Evolutionary conservation across 2,797 vertebrate species (phyloP), one percentile per base, ranked within the genome.

Genomic region (Thripadectes ignobilis): DNA sequence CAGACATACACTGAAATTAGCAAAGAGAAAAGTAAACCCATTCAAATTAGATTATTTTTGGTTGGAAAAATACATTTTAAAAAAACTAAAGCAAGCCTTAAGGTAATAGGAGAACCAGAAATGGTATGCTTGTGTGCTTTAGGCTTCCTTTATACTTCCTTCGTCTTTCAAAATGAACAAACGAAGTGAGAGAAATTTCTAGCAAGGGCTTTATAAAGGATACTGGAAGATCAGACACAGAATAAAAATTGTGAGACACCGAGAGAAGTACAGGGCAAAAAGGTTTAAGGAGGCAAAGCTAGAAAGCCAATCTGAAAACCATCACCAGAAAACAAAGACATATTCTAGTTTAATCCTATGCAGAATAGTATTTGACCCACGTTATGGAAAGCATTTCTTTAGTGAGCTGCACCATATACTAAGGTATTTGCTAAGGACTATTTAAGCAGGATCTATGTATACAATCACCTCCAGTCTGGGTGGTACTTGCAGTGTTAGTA

Each of bases 401-500:
- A 66, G 52, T 57, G 49, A 90, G 52, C 80, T 84, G 67, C 34
- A 72, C 21, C 38, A 82, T 51, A 78, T 52, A 77, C 48, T n/a
- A 38, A 12, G 2, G 2, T 45, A 77, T 45, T 92, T 92, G 55
- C 63, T 63, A 85, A 62, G 63, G 59, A 76, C 54, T 93, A 15
- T 89, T 79, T 80, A 92, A 91, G 94, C 94, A 82, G 26, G 48
- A 90, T 88, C 46, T 15, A 2, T 68, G n/a, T 76, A 57, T 24
- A 52, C 54, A 72, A 76, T 51, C 82, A 72, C 71, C 77, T 79
- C 39, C 82, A 92, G 86, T 41, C 86, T 95, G 95, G 93, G 97
- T 97, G 96, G 95, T 81, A 91, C 71, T 94, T 79, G 75, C 88
- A 94, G 88, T 69, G 92, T 95, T 96, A 97, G 58, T 91, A 34